Base-by-base conservation (phyloP, 2,113 vertebrate genomes). In the Oncorhynchus gorbuscha region DNA sequence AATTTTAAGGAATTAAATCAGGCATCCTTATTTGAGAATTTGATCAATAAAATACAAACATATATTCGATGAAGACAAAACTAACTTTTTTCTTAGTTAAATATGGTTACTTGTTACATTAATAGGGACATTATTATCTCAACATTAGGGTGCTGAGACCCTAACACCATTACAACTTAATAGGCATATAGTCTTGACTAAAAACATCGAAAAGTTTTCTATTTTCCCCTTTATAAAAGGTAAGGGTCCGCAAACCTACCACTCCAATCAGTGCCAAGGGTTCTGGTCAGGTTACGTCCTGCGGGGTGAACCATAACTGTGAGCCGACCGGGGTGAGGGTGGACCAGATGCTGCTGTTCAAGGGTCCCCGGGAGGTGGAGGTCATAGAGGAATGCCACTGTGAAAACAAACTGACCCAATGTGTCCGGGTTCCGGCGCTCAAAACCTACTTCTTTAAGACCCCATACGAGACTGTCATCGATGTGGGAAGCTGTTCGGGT, bases 371-470 rank as follows among this genome's bases (percentile, higher is more conserved):
- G 26, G 90, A 94, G 68, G 89, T 94, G 61, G 93, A 94, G 71
- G 87, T 94, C 26, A 82, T 93, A 0, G 67, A 94, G 11, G 85
- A 92, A 73, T 95, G 94, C 49, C 94, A 91, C 39, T 95, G 95
- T 11, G 91, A 91, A 39, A 16, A 76, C 0, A 90, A 71, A 20
- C 81, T 89, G 0, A 48, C 73, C 1, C 87, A 88, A 68, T 92
- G 94, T 69, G 81, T 95, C 62, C 65, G 81, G 2, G 90, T 94
- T 3, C 94, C 88, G 0, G 85, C 91, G 1, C 91, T 95, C 14
- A 94, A 91, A 85, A 95, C 91, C 0, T 95, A 91, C 78, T 92
- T 91, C 82, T 85, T 88, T 4, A 89, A 93, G 78, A 94, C 93
- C 1, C 91, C 93, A 0, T 93, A 93, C 5, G 94, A 94, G 78